Conservation (phyloP, 1,140 invertebrate species). For the Eueides isabella region DNA sequence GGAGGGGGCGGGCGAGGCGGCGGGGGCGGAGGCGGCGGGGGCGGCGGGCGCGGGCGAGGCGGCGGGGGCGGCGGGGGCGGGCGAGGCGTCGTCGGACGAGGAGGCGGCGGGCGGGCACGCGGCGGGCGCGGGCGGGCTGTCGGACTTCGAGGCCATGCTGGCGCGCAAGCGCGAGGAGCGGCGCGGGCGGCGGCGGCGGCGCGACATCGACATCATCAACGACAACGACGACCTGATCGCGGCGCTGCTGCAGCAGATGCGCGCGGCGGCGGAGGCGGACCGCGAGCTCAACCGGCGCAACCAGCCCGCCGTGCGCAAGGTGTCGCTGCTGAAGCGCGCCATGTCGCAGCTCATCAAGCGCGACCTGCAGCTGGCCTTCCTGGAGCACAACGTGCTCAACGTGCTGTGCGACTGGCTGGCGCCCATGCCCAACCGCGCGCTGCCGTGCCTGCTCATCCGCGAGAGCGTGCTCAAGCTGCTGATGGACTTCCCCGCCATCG, state of each 20-base stretch:
- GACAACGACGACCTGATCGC: conserved; percentile 99
- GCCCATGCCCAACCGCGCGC: conserved; percentile 97
- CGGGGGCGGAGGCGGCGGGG: conserved; percentile 70
- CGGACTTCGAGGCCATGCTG: conserved; percentile 98
- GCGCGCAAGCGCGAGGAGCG: conserved; percentile 91
- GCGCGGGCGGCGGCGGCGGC: conserved; percentile 88
- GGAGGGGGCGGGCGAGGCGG: conserved; percentile 41
- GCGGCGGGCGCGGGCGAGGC: conserved; percentile 41
- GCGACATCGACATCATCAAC: conserved; percentile 97
- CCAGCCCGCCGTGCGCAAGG: conserved; percentile 95
- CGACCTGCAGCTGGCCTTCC: conserved; percentile 96
- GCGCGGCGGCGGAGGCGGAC: conserved; percentile 94
- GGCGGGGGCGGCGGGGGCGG: conserved; percentile 53
- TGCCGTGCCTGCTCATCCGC: conserved; percentile 96
- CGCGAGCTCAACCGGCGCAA: conserved; percentile 91
- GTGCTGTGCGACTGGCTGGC: conserved; percentile 99
- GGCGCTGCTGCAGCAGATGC: conserved; percentile 94
- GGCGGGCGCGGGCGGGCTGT: conserved; percentile 83
- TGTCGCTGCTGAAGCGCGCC: conserved; percentile 93
- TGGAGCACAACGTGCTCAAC: conserved; percentile 96
- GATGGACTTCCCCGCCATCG: conserved; percentile 94
- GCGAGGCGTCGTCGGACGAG: conserved; percentile 56
- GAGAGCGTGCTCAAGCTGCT: conserved; percentile 94
- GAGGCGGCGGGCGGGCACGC: conserved; percentile 45
- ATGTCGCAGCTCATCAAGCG: conserved; percentile 97